Base-by-base conservation (phyloP, 1,140 invertebrate species). In the Gryon sp. region DNA sequence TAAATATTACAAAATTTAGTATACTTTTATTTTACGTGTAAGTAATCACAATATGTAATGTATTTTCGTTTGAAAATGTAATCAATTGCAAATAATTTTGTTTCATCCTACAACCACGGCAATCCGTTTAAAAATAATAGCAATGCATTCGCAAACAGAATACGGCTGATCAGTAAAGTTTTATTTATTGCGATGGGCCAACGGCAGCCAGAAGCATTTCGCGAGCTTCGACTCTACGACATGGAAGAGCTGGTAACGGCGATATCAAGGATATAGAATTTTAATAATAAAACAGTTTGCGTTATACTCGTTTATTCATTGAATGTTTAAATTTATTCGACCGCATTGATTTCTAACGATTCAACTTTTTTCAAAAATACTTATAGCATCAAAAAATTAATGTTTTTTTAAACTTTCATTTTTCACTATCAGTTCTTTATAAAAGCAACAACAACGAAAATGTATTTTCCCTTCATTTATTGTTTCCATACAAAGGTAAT, bases 131-230 rank as follows among this genome's bases (percentile, higher is more conserved):
- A 70, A 82, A 83, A 80, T 81, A 82, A 83, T 82, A 78, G 70
- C 78, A 68, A 82, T 81, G 79, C 79, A 80, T 82, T 82, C 69
- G 77, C 80, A 80, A 83, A 82, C 82, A 82, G 63, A 69, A 76
- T 60, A 43, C 72, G 59, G 80, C 81, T 83, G 82, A 83, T 83
- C 82, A 79, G 68, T 73, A 32, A 20, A 55, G 66, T 48, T 82
- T 82, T 83, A 83, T 83, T 83, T 82, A 83, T 82, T 82, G 80
- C 81, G 38, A 79, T 75, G 74, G 75, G n/a, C 46, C 72, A 79
- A 68, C 74, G 43, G 68, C 48, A 63, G 68, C 53, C 69, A 72
- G 75, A 75, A 70, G 36, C 68, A 76, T 60, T 81, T 77, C 63
- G 72, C 59, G 48, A 68, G 69, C 65, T 81, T 76, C 74, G 52